Conservation (phyloP, 2,888 invertebrate species). For the Teleogryllus oceanicus region DNA sequence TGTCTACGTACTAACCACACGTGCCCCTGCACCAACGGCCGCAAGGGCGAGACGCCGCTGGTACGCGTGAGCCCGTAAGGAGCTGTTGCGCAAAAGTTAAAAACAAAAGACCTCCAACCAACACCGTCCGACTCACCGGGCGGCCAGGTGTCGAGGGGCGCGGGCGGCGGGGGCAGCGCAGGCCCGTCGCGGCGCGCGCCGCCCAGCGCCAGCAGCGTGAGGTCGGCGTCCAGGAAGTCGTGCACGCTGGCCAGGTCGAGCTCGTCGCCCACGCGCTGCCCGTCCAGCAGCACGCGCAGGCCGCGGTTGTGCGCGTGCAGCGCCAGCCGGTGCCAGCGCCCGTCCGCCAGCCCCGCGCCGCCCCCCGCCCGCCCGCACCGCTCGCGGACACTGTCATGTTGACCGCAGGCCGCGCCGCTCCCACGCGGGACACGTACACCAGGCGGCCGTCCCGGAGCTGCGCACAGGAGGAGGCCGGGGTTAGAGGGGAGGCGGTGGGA, state of each 20-base stretch:
- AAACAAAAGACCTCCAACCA: no score
- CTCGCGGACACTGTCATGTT: constrained; percentile 71
- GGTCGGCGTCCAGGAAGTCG: constrained; percentile 86
- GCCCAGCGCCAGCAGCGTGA: constrained; percentile 76
- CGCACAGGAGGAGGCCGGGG: constrained; percentile 32
- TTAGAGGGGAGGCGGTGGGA: no score
- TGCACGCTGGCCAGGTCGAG: constrained; percentile 82
- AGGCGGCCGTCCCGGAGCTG: constrained; percentile 69
- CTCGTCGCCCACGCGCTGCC: constrained; percentile 72
- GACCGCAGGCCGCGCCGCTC: constrained; percentile 59
- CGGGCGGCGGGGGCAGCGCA: constrained; percentile 18
- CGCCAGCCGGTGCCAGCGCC: constrained; percentile 85
- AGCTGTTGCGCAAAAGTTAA: no score
- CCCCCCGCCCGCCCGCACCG: constrained; percentile 30
- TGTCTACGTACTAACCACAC: no score
- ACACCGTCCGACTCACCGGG: background rate
- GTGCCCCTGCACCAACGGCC: no score
- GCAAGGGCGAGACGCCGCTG: no score
- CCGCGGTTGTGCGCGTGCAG: constrained; percentile 67
- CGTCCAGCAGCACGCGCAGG: constrained; percentile 69
- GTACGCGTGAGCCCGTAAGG: no score
- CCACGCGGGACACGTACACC: constrained; percentile 74
- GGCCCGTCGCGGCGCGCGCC: constrained; percentile 50
- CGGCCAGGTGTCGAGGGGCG: background rate
- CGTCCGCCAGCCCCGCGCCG: constrained; percentile 61